These are phyloP conservation scores for Albula goreensis DNA, from an alignment of 2,113 vertebrate species.

Conservation along the genomic window DNA sequence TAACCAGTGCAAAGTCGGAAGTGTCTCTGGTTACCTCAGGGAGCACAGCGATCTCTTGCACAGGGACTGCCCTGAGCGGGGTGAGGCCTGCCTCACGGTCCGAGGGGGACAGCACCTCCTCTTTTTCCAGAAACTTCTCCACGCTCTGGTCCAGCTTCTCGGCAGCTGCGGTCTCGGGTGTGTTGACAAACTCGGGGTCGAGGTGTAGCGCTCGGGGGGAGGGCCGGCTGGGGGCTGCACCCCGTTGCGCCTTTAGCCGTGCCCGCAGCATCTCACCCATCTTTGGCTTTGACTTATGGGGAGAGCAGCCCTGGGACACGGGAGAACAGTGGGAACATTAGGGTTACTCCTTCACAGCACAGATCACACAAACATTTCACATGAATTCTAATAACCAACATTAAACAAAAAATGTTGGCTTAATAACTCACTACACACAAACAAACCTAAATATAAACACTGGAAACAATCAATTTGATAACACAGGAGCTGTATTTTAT, in stretches of 20 bases:
- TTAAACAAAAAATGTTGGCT: no score
- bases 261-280: conserved; percentile 63
- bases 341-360: not conserved
- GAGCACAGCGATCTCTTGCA: conserved; percentile 58
- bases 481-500: no score
- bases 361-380: no score
- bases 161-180: conserved; percentile 40
- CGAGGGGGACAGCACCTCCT: conserved; percentile 49
- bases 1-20: not conserved
- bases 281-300: conserved; percentile 55
- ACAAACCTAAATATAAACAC: no score
- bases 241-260: conserved; percentile 56
- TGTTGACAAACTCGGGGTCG: conserved; percentile 63
- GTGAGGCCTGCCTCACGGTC: conserved; percentile 57
- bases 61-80: conserved; percentile 41
- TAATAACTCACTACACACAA: no score
- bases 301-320: conserved; percentile 56
- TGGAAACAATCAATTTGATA: no score
- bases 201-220: conserved; percentile 65
- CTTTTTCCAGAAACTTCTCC: conserved; percentile 65
- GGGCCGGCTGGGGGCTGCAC: conserved; percentile 45
- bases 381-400: no score
- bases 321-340: not conserved
- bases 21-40: conserved; percentile 53
- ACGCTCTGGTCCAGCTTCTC: conserved; percentile 59